These are phyloP conservation scores for Oreochromis tanganicae DNA, from an alignment of 2,113 vertebrate genomes.

Conservation along the genomic window DNA sequence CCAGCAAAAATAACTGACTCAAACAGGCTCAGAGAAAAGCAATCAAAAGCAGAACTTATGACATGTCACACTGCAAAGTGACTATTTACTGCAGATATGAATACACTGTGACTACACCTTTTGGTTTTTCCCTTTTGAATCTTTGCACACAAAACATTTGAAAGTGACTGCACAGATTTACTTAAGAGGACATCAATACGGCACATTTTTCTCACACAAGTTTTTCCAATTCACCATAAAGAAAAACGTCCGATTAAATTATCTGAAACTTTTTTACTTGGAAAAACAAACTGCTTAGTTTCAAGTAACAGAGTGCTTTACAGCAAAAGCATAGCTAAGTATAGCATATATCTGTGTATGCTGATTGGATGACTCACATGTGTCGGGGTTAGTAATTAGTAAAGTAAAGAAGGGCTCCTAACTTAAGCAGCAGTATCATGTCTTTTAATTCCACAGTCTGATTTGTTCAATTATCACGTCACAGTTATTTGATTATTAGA, in stretches of 20 bases:
- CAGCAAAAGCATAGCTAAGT: neutral
- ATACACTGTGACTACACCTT: neutral
- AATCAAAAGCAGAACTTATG: neutral
- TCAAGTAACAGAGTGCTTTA: neutral
- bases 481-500: neutral
- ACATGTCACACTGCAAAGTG: neutral
- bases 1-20: neutral
- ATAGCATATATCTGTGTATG: neutral
- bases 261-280: neutral
- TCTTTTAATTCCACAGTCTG: neutral
- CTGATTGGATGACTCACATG: neutral
- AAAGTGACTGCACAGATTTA: neutral
- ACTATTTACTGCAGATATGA: neutral
- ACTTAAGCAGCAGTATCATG: neutral
- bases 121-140: neutral
- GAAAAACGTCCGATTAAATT: neutral
- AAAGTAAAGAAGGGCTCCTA: neutral
- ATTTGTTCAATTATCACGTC: neutral
- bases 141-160: neutral
- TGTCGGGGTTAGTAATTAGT: neutral
- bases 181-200: neutral
- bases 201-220: neutral
- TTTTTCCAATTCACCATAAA: neutral
- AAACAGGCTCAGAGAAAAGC: neutral
- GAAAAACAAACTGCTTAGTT: neutral